Base-by-base conservation (phyloP, 1,140 invertebrate species). In the Diorhabda carinulata region DNA sequence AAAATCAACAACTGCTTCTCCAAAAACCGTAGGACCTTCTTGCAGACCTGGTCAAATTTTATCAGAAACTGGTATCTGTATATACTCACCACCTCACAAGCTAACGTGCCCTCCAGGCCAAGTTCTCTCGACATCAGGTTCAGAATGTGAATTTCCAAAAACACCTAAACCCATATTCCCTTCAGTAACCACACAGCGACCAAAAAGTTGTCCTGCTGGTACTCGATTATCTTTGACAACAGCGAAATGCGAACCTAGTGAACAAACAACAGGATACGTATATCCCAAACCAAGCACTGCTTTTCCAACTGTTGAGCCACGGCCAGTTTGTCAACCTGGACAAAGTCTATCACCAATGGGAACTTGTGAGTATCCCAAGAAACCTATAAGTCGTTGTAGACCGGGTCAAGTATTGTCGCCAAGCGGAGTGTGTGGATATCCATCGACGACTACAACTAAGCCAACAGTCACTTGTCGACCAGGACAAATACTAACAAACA, bases 161-260 rank as follows among this genome's bases (percentile, higher is more conserved):
- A n/a, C 45, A 4, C 41, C 66, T 2, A 56, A 40, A 6, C 58
- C 58, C 42, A 10, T 41, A 3, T 41, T 60, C 5, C 25, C 58
- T 40, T 1, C 7, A 25, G 5, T 60, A 60, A 60, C 58, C 8
- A 60, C 8, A 60, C 7, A 2, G 2, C 3, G 3, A 4, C 43
- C 67, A 47, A 64, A 5, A 68, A 56, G 61, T 25, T 72, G 64
- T 67, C 70, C 73, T n/a, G 57, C 43, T 64, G 70, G 70, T 3
- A 68, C 61, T 40, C 44, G 44, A 59, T n/a, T 47, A 43, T 64
- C 64, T 64, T n/a, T 9, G 42, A 3, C 59, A 8, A 64, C 68
- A 7, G 62, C 42, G 42, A n/a, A 52, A n/a, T 69, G 67, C 42
- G 57, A 58, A 58, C 52, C 52, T 41, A 25, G 25, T 25, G 2